Percentiles rank a stretch among this genome's conserved stretches.
Conservation (phyloP, 2,113 vertebrate genomes). For the Diglossa brunneiventris region DNA sequence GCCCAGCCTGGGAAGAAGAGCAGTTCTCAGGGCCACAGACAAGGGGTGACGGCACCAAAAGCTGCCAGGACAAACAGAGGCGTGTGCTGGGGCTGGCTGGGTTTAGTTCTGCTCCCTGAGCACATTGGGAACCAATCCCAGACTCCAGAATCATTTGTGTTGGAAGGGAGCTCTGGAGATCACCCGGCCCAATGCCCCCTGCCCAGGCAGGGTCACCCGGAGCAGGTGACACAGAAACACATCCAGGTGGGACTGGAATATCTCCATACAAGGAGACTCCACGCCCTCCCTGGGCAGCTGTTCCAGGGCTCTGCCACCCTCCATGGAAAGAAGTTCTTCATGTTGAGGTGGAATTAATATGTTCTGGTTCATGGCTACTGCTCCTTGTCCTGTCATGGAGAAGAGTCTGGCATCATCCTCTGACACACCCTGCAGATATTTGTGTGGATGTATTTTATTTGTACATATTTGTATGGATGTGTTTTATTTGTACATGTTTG, state of each 20-base stretch:
- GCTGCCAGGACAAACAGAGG: neutral
- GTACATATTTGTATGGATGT: neutral
- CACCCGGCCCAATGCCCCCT: accelerated
- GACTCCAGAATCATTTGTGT: neutral
- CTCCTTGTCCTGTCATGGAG: neutral
- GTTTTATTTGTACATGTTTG: neutral
- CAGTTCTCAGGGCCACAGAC: neutral
- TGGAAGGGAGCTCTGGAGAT: neutral
- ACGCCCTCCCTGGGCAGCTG: neutral
- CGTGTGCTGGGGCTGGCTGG: neutral
- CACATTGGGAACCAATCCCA: neutral
- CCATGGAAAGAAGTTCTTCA: neutral
- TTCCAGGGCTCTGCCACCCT: neutral
- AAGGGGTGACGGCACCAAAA: neutral
- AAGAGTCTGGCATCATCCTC: neutral
- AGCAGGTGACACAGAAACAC: neutral
- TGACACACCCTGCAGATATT: neutral
- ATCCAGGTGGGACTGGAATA: neutral
- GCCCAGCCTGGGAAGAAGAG: neutral
- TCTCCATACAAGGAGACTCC: neutral
- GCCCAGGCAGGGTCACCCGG: neutral
- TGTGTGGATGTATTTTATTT: neutral
- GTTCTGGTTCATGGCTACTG: neutral
- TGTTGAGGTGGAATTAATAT: neutral
- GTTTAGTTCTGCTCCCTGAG: neutral